Conservation (phyloP, 2,113 vertebrate genomes). For the Albula goreensis region DNA sequence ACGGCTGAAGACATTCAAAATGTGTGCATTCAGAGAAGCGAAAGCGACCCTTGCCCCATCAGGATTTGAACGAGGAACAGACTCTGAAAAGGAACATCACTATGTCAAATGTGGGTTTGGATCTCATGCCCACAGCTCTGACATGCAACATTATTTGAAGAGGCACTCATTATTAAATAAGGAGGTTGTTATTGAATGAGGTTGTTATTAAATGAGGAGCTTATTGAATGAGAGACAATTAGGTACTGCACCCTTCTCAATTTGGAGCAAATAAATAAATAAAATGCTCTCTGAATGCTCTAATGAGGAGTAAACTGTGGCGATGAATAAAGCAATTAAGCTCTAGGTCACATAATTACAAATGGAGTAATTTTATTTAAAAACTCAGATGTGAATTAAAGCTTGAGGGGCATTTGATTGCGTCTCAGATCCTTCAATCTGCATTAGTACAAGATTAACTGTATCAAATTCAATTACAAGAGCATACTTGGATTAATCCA, state of each 20-base stretch:
- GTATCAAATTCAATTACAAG: constrained; percentile 78
- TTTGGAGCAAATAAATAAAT: constrained; percentile 60
- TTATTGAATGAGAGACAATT: constrained; percentile 72
- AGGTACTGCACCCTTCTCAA: constrained; percentile 61
- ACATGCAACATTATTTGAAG: constrained; percentile 56
- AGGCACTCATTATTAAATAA: constrained; percentile 50
- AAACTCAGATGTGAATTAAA: constrained; percentile 70
- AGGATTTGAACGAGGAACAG: not conserved
- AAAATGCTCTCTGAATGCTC: constrained; percentile 45
- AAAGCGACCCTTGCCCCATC: not conserved
- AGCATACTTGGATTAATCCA: constrained; percentile 78
- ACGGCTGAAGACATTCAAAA: not conserved
- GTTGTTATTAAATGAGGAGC: constrained; percentile 52
- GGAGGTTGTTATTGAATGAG: constrained; percentile 56
- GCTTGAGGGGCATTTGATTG: constrained; percentile 75
- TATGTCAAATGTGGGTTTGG: constrained; percentile 51
- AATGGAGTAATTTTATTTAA: constrained; percentile 75
- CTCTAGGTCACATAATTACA: constrained; percentile 76
- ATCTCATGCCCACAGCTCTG: constrained; percentile 28
- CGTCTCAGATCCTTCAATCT: constrained; percentile 73
- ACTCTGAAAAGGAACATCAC: constrained; percentile 20
- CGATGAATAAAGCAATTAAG: constrained; percentile 78
- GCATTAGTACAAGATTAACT: constrained; percentile 79
- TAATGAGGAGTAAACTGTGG: constrained; percentile 71
- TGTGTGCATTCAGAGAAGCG: not conserved